phyloP scores from a whole-genome alignment of 2,888 invertebrate genomes.

The Drosophila infuscata region DNA sequence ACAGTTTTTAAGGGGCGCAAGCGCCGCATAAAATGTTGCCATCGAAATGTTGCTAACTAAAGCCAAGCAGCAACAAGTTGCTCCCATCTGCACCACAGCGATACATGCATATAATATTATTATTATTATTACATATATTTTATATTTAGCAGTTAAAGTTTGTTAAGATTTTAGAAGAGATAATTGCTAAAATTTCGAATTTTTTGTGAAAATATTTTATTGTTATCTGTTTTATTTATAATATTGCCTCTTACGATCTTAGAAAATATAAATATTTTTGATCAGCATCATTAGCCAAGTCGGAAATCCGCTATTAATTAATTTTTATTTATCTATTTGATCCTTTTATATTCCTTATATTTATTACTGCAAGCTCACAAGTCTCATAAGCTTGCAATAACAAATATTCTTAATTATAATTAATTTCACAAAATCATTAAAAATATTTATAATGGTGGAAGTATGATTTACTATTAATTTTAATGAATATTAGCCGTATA shows the following conservation, averaged over 20 bases:
- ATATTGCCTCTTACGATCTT: background rate
- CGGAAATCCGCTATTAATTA: too few species aligned
- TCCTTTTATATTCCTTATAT: too few species aligned
- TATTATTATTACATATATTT: background rate
- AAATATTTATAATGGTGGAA: background rate
- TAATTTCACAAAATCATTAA: background rate
- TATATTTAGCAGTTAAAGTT: background rate
- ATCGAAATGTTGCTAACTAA: slow-evolving; percentile 26
- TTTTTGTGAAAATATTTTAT: background rate
- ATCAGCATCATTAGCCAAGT: too few species aligned
- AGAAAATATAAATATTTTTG: too few species aligned
- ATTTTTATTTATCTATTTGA: background rate
- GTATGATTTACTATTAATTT: too few species aligned
- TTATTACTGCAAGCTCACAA: too few species aligned
- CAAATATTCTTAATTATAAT: background rate
- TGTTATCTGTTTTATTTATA: background rate
- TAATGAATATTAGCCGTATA: background rate
- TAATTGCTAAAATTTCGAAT: background rate
- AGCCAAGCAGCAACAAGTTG: slow-evolving; percentile 53
- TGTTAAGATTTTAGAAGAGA: background rate
- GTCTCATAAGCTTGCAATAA: too few species aligned
- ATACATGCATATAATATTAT: background rate
- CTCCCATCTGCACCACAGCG: background rate
- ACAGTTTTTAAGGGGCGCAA: slow-evolving; percentile 56
- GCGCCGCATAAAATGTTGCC: slow-evolving; percentile 55